A percentile compares a stretch with the other conserved stretches of the same genome.
phyloP scores from a whole-genome alignment of 2,113 vertebrate genomes.

The Trematocara macrostoma region DNA sequence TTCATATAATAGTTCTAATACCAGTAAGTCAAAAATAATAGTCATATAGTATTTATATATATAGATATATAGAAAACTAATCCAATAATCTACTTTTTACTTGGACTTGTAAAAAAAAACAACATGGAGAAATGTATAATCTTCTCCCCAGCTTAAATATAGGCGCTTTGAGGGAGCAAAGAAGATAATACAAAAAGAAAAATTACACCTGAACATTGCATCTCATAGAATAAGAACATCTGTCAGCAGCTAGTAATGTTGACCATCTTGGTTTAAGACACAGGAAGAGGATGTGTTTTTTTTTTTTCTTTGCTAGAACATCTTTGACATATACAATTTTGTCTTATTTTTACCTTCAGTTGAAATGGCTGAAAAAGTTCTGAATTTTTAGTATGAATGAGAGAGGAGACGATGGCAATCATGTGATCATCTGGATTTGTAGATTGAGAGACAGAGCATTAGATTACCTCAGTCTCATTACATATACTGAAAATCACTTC shows the following conservation, averaged over 20 bases:
- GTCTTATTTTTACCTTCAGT: constrained; percentile 25
- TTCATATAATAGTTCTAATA: constrained; percentile 76
- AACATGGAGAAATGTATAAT: constrained; percentile 65
- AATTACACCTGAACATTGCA: constrained; percentile 68
- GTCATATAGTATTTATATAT: constrained; percentile 67
- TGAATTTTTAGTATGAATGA: neutral
- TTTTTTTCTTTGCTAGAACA: constrained; percentile 43
- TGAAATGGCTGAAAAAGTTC: constrained; percentile 8
- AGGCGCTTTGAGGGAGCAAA: constrained; percentile 62
- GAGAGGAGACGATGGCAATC: neutral
- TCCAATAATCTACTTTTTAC: constrained; percentile 75
- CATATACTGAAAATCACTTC: constrained; percentile 21
- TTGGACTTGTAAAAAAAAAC: constrained; percentile 70
- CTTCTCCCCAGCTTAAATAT: constrained; percentile 65
- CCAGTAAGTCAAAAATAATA: constrained; percentile 79
- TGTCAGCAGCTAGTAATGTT: constrained; percentile 65
- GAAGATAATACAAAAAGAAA: constrained; percentile 66
- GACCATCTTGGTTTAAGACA: constrained; percentile 69
- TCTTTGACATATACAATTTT: constrained; percentile 41
- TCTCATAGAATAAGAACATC: constrained; percentile 67
- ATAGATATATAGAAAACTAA: constrained; percentile 78
- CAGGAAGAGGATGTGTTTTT: constrained; percentile 45
- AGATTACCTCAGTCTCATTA: constrained; percentile 48
- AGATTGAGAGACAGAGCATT: constrained; percentile 31
- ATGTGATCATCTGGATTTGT: constrained; percentile 12